phyloP scores from a whole-genome alignment of 2,797 vertebrate species.

The Lateolabrax maculatus region DNA sequence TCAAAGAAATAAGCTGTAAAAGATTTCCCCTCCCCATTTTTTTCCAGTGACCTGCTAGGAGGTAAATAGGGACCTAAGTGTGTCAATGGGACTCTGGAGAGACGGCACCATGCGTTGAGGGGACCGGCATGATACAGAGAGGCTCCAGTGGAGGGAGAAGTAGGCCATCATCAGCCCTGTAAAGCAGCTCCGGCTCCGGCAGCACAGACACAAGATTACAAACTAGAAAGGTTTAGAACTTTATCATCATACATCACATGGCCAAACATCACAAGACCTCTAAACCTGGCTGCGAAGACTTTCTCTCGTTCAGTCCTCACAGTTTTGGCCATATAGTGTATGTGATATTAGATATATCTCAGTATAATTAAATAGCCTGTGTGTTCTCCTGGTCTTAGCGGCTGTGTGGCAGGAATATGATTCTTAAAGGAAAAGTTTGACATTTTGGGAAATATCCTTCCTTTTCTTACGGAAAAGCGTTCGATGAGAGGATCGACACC shows the following conservation, averaged over 20 bases:
- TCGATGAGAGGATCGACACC: neutral
- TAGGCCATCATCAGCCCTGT: constrained; percentile 61
- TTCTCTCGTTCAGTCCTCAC: too few relatives aligned
- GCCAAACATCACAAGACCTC: too few relatives aligned
- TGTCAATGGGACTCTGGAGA: constrained; percentile 83
- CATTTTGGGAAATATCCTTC: constrained; percentile 20
- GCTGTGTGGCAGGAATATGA: neutral
- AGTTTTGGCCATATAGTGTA: neutral
- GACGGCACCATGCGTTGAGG: constrained; percentile 54
- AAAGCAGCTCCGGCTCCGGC: constrained; percentile 41
- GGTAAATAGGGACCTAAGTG: constrained; percentile 72
- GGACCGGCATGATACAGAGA: constrained; percentile 69
- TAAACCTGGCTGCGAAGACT: too few relatives aligned
- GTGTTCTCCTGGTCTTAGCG: neutral
- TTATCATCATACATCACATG: constrained; percentile 1
- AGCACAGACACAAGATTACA: constrained; percentile 16
- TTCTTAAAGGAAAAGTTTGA: neutral
- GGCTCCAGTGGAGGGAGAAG: constrained; percentile 65
- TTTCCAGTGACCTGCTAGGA: constrained; percentile 70
- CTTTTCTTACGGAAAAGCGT: too few relatives aligned
- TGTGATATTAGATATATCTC: neutral
- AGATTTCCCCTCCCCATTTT: constrained; percentile 37
- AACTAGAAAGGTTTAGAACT: constrained; percentile 14
- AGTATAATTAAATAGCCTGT: neutral
- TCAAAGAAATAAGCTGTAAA: constrained; percentile 35